These are phyloP conservation scores for Trogon melanurus DNA, from an alignment of 2,113 vertebrate genomes.

Conservation along the genomic window DNA sequence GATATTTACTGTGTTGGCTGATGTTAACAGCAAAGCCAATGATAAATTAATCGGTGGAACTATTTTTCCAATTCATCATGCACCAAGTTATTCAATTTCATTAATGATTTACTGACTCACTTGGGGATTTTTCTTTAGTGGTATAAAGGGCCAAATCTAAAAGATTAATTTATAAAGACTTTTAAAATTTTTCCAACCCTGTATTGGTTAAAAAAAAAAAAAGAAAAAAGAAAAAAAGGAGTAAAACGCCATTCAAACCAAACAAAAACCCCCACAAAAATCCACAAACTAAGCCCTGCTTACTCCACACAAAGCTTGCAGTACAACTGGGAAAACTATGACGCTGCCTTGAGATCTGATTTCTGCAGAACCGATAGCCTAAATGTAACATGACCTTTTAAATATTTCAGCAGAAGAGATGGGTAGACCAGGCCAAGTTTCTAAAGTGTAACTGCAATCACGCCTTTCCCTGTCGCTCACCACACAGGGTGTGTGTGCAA, in stretches of 20 bases:
- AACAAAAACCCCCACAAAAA: rapidly evolving
- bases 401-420: neutral
- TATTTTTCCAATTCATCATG: neutral
- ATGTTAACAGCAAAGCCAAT: neutral
- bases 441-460: neutral
- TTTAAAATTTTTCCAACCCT: neutral
- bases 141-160: neutral
- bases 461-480: neutral
- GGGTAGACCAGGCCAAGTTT: neutral
- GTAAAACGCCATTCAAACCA: neutral
- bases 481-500: rapidly evolving
- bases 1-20: neutral
- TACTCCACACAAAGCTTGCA: neutral
- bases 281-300: neutral
- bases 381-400: neutral
- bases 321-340: neutral
- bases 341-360: neutral
- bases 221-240: neutral
- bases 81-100: neutral
- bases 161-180: neutral
- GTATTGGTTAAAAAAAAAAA: neutral
- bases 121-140: neutral
- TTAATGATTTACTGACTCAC: slow-evolving; percentile 14
- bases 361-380: neutral
- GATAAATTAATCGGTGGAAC: slow-evolving; percentile 9